Base-by-base conservation (phyloP, 2,113 vertebrate species). In the Syngnathus scovelli region DNA sequence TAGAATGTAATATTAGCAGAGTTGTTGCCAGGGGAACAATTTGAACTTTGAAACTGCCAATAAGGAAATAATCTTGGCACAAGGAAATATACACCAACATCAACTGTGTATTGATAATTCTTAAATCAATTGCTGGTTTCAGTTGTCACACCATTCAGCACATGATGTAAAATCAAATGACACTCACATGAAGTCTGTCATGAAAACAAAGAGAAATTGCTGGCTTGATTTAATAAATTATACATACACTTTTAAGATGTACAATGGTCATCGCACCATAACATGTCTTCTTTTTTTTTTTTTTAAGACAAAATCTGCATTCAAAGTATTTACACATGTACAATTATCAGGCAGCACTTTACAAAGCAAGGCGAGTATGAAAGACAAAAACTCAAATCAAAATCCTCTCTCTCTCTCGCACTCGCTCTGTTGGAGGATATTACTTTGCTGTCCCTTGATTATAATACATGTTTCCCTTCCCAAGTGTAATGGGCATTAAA, bases 221-320 rank as follows among this genome's bases (percentile, higher is more conserved):
- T 92, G 93, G 92, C 92, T 93, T 93, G 91, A 96, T 98, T 98
- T 97, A 98, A 99, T 99, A 99, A 99, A 96, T 99, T 98, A 95
- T 93, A 95, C 92, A 94, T 93, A 89, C 77, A 93, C 77, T 84
- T 86, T 83, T 79, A 94, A 94, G 93, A 96, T 96, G 93, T 95
- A 96, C 94, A 98, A 94, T 92, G 93, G 91, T 94, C 92, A 94
- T 94, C 83, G 81, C 88, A 93, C 93, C 88, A 91, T 93, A 94
- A 89, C 92, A 89, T 90, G 62, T 82, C 66, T 66, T 89, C 84
- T n/a, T 27, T 69, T 67, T 33, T 61, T 83, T 83, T 87, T 77
- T 87, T 81, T 86, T 88, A 87, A 85, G 84, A 90, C 85, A 91
- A 81, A 83, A 90, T 89, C 83, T 89, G 88, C 89, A 83, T 87